These are phyloP conservation scores for Cherax quadricarinatus DNA, from an alignment of 1,140 invertebrate genomes.

Conservation along the genomic window DNA sequence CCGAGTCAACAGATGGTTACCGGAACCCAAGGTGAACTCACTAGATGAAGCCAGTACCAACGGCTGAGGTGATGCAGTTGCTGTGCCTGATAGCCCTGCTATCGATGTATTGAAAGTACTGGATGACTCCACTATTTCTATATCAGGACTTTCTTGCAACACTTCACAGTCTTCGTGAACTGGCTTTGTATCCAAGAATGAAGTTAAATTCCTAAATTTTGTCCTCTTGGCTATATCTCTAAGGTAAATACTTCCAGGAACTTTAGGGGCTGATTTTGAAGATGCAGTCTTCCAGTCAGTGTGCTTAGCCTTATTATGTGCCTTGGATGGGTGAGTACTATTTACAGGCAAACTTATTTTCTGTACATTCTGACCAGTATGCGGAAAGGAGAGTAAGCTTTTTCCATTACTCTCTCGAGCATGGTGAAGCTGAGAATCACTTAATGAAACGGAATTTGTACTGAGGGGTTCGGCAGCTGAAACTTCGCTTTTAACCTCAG, in stretches of 20 bases:
- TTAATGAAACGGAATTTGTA: not conserved
- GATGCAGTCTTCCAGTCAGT: conserved; percentile 19
- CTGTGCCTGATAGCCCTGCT: not conserved
- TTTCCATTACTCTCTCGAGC: not conserved
- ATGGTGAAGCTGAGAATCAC: not conserved
- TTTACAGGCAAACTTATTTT: conserved; percentile 39
- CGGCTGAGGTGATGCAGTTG: not conserved
- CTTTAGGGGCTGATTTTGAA: conserved; percentile 18
- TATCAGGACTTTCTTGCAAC: not conserved
- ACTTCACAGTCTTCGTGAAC: conserved; percentile 1
- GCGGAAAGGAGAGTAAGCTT: not conserved
- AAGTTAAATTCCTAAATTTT: conserved; percentile 50
- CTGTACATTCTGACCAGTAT: conserved; percentile 17
- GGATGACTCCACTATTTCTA: not conserved
- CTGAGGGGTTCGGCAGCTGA: not conserved
- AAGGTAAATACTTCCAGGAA: conserved; percentile 44
- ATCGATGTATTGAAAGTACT: not conserved
- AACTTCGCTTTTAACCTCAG: not conserved
- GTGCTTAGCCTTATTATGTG: not conserved
- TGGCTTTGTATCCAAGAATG: conserved; percentile 24
- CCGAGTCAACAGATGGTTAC: not conserved
- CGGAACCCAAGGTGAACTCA: not conserved
- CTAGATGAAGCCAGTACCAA: not conserved
- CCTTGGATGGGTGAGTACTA: not conserved
- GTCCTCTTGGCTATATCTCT: conserved; percentile 52